Conservation (phyloP, 1,140 invertebrate species). For the Lepidotrigona ventralis region DNA sequence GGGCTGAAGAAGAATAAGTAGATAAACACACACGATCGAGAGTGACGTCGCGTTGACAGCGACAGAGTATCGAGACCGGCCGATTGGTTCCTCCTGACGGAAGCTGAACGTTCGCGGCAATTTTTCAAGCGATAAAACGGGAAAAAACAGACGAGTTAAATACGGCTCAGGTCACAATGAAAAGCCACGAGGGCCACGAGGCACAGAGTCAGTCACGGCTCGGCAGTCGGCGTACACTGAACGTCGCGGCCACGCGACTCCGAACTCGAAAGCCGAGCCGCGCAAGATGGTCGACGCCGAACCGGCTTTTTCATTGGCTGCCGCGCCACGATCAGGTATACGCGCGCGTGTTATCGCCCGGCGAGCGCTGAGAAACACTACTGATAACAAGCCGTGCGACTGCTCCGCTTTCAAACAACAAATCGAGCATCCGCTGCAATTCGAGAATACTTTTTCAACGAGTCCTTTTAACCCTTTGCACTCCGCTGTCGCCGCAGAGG, state of each 20-base stretch:
- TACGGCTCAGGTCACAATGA: not conserved
- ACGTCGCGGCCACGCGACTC: slow-evolving; percentile 72
- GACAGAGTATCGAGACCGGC: not conserved
- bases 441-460: not conserved
- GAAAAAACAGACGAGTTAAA: not conserved
- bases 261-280: slow-evolving; percentile 71
- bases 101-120: not conserved
- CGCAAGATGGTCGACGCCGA: slow-evolving; percentile 72
- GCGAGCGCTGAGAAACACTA: not conserved
- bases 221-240: slow-evolving; percentile 71
- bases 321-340: slow-evolving; percentile 58
- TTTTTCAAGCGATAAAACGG: not conserved
- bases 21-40: slow-evolving; percentile 17
- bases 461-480: too few relatives aligned
- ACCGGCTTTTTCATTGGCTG: slow-evolving; percentile 65
- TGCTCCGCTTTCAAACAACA: not conserved
- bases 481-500: too few relatives aligned
- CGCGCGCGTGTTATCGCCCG: slow-evolving; percentile 61
- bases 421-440: not conserved
- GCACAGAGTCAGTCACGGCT: slow-evolving; percentile 62
- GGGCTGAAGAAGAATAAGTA: not conserved
- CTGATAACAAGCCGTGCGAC: slow-evolving; percentile 36
- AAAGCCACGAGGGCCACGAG: not conserved
- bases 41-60: not conserved
- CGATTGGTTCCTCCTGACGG: not conserved